Base-by-base conservation (phyloP, 1,140 invertebrate species). In the Drosophila ironensis region DNA sequence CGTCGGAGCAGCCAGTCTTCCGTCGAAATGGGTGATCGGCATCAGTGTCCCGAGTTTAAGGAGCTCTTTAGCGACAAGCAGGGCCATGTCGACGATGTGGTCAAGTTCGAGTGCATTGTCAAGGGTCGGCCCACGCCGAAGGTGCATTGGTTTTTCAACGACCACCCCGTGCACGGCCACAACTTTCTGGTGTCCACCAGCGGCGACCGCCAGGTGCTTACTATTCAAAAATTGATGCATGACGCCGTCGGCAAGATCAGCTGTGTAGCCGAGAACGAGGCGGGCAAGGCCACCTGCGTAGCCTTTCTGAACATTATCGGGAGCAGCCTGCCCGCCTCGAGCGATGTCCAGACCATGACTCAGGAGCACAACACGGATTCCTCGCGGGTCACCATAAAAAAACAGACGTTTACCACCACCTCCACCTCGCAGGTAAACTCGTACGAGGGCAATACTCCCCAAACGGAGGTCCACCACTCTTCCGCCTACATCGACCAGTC, bases 61-160 rank as follows among this genome's bases (percentile, higher is more conserved):
- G 93, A 95, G 84, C 88, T 91, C 2, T 94, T 95, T 59, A 80
- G 91, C 2, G 93, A 94, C 75, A 91, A 91, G 47, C 82, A 94
- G 74, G 95, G 98, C 1, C 97, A 98, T 95, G 96, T 98, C 90
- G 96, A 97, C 37, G 96, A 98, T 78, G 94, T 96, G 77, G 95
- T 96, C 11, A 93, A 94, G 73, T 93, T 99, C 40, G 93, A 92
- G 52, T 96, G 95, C 81, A 91, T 94, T 68, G 93, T 97, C 28
- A 91, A 91, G 64, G 96, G 95, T 14, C 93, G 94, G 89, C 97
- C 97, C 2, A 94, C 92, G 25, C 97, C 96, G 2, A 94, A 93
- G 87, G 93, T 98, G 4, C 91, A 93, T 54, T 98, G 97, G 97
- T 94, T 93, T 73, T 95, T 96, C 75, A 93, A 96, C 72, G 92